phyloP scores from a whole-genome alignment of 2,113 vertebrate species.

The Pantherophis guttatus region DNA sequence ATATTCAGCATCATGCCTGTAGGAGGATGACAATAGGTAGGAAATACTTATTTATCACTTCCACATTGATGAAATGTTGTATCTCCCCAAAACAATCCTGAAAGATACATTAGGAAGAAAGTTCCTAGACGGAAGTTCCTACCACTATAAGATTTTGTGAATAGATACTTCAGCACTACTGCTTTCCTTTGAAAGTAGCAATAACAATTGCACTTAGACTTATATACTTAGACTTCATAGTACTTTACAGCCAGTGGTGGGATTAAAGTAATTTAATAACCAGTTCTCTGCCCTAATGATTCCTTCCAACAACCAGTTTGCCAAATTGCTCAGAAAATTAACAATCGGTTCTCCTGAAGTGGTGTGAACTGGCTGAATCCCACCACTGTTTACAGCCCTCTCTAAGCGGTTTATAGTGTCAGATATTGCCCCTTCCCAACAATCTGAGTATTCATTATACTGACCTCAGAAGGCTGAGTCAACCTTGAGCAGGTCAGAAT shows the following conservation, averaged over 20 bases:
- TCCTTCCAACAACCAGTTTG: too few relatives aligned
- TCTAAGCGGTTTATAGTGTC: background rate
- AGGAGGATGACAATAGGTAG: conserved; percentile 14
- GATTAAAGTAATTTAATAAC: too few relatives aligned
- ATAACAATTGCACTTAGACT: background rate
- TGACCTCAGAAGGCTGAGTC: background rate
- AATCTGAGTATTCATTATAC: background rate
- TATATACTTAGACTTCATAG: background rate
- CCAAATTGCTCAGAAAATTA: too few relatives aligned
- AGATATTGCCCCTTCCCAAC: background rate
- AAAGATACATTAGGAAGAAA: background rate
- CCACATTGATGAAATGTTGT: conserved; percentile 23
- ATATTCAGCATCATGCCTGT: fast-evolving
- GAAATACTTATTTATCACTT: background rate
- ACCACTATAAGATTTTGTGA: background rate
- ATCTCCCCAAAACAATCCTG: background rate
- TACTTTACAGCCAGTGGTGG: background rate
- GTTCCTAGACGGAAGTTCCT: background rate
- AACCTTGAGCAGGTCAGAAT: background rate
- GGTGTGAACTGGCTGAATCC: too few relatives aligned
- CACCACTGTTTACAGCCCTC: background rate
- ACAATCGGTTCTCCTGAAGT: too few relatives aligned
- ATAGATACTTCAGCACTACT: background rate
- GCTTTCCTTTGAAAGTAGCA: background rate
- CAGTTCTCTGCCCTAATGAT: too few relatives aligned